These are phyloP conservation scores for Meloidogyne exigua DNA, from an alignment of 1,140 invertebrate genomes.

Conservation along the genomic window DNA sequence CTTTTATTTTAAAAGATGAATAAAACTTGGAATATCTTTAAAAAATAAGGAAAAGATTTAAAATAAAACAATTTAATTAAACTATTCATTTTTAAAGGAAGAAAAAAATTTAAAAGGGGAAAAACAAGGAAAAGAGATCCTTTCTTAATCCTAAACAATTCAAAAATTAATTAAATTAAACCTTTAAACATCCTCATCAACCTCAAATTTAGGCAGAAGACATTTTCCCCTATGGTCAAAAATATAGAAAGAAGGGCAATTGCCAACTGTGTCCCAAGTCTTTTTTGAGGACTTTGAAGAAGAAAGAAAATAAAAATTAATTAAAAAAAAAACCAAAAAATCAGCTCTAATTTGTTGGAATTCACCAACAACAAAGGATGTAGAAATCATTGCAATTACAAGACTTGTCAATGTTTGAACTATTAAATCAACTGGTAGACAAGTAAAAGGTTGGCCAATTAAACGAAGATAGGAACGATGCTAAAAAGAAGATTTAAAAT, in stretches of 20 bases:
- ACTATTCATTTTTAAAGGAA: background rate
- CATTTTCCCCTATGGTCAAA: constrained; percentile 55
- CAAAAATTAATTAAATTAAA: background rate
- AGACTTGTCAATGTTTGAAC: constrained; percentile 50
- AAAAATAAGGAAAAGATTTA: too few relatives aligned
- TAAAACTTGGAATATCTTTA: background rate
- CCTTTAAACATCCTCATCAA: constrained; percentile 18
- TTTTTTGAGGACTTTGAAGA: constrained; percentile 39
- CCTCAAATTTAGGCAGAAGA: constrained; percentile 45
- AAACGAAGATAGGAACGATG: constrained; percentile 54
- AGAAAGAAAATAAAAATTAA: background rate
- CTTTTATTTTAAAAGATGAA: too few relatives aligned
- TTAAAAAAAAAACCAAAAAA: constrained; percentile 36
- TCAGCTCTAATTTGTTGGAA: constrained; percentile 52
- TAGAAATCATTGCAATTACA: constrained; percentile 36
- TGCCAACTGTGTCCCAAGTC: constrained; percentile 47
- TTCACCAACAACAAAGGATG: constrained; percentile 48
- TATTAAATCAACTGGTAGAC: constrained; percentile 41
- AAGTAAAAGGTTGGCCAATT: constrained; percentile 41
- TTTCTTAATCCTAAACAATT: background rate
- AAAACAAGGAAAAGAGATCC: constrained; percentile 4
- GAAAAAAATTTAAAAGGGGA: too few relatives aligned
- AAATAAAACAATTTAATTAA: too few relatives aligned
- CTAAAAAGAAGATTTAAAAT: too few relatives aligned
- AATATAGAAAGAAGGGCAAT: constrained; percentile 53